These are phyloP conservation scores for Musca vetustissima DNA, from an alignment of 1,140 invertebrate species.

Conservation along the genomic window DNA sequence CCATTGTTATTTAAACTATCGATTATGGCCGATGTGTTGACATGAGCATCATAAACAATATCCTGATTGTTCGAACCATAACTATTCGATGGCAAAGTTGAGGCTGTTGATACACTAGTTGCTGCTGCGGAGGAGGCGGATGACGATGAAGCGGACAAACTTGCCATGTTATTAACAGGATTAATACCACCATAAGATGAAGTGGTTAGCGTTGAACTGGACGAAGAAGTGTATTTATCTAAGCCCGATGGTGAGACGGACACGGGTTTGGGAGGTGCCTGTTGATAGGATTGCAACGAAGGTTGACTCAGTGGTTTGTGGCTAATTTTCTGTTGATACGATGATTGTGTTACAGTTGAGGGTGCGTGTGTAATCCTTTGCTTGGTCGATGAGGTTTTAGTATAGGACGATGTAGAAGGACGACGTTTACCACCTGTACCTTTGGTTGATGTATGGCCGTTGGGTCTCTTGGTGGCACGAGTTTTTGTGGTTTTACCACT, in stretches of 20 bases:
- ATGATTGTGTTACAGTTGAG: constrained; percentile 30
- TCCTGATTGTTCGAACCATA: constrained; percentile 33
- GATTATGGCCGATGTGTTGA: constrained; percentile 53
- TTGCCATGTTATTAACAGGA: background rate
- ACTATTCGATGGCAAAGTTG: background rate
- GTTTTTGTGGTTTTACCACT: constrained; percentile 46
- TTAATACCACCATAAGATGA: constrained; percentile 29
- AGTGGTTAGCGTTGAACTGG: constrained; percentile 41
- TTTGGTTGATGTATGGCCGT: constrained; percentile 17
- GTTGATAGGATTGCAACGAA: constrained; percentile 36
- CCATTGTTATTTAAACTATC: constrained; percentile 50
- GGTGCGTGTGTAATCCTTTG: constrained; percentile 14
- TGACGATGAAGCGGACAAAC: constrained; percentile 25
- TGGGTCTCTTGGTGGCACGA: constrained; percentile 46
- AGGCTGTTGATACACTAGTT: constrained; percentile 3
- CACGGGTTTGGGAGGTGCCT: constrained; percentile 22
- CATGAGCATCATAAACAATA: constrained; percentile 49
- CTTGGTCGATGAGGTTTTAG: background rate
- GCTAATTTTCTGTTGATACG: constrained; percentile 36
- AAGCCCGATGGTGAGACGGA: constrained; percentile 15
- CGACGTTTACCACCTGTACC: constrained; percentile 37
- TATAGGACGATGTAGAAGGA: constrained; percentile 26
- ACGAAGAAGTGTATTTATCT: constrained; percentile 34
- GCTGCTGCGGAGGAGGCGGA: constrained; percentile 12
- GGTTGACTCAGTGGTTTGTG: constrained; percentile 26